Evolutionary conservation across 2,888 invertebrate species (phyloP).

Genomic region (Caenorhabditis zanzibari): DNA sequence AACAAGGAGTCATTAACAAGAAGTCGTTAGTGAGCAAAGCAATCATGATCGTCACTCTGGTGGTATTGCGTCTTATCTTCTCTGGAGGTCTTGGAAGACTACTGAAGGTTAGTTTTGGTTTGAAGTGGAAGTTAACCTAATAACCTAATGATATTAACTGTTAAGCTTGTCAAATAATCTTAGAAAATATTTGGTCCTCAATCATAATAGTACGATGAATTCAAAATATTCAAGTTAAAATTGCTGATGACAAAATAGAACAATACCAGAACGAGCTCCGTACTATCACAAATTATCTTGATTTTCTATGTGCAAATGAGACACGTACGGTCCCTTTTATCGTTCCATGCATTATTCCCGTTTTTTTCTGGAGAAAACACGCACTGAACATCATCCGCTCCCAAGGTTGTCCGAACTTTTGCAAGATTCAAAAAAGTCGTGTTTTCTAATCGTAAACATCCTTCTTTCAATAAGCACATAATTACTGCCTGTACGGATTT

Average conservation of each 20-base stretch:
- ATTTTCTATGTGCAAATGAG: constrained; percentile 1
- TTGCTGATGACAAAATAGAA: too few species aligned
- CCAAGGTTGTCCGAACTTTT: constrained; percentile 41
- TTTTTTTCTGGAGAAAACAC: constrained; percentile 12
- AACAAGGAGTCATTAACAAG: not conserved
- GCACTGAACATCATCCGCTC: constrained; percentile 44
- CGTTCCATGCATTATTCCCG: not conserved
- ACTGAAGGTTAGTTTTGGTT: not conserved
- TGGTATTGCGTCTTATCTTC: not conserved
- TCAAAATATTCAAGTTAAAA: too few species aligned
- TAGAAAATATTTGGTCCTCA: too few species aligned
- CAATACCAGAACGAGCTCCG: too few species aligned
- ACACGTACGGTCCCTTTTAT: not conserved
- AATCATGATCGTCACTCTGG: not conserved
- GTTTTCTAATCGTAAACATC: constrained; percentile 56
- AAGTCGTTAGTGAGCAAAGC: not conserved
- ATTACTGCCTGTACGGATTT: constrained; percentile 39
- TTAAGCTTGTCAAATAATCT: too few species aligned
- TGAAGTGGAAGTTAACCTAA: not conserved
- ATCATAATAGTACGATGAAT: too few species aligned
- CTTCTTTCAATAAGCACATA: constrained; percentile 51
- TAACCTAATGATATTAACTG: too few species aligned
- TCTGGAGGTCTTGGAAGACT: not conserved
- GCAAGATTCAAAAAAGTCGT: constrained; percentile 28
- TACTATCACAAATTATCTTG: too few species aligned